Base-by-base conservation (phyloP, 2,888 invertebrate species). In the Coelogynopora nodosa region DNA sequence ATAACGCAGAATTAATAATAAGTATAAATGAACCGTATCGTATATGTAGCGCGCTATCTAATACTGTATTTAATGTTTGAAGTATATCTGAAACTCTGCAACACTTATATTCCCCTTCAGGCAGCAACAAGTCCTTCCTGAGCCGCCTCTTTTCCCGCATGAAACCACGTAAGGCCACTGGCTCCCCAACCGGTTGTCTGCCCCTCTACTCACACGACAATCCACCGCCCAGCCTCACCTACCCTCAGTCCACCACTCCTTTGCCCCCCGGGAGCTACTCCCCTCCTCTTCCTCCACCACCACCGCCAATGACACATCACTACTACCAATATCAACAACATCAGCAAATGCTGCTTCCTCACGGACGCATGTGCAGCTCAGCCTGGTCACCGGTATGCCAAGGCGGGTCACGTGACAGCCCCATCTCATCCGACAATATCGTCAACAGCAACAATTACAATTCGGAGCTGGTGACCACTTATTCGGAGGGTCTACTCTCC, bases 121-220 rank as follows among this genome's bases (percentile, higher is more conserved):
- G 74, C 18, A 74, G 74, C 18, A 74, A 74, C 5, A 13, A 5
- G 10, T 74, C 74, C 74, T 74, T 74, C 74, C 74, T 74, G 18
- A 74, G 74, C 74, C 18, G 74, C 18, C 74, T 74, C 74, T 74
- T 74, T 26, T 74, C 74, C 74, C 74, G 74, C 74, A 74, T 74
- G 27, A 74, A 74, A 23, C 74, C 74, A 26, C 74, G 74, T 26
- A 74, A 74, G 74, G 23, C 23, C 18, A 13, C 18, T 26, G 74
- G 74, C 74, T 74, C 74, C 74, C 74, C 74, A 5, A n/a, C 74
- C 23, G 74, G 74, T 5, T 74, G 74, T 26, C 74, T 74, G 74
- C 74, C 74, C 23, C 74, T 74, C 23, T 74, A 74, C 74, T 74
- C 74, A 2, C 18, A 26, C 18, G 74, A 74, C 74, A 74, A 74